These are phyloP conservation scores for Dicranocentrus wangi DNA, from an alignment of 2,888 invertebrate genomes.

Conservation along the genomic window DNA sequence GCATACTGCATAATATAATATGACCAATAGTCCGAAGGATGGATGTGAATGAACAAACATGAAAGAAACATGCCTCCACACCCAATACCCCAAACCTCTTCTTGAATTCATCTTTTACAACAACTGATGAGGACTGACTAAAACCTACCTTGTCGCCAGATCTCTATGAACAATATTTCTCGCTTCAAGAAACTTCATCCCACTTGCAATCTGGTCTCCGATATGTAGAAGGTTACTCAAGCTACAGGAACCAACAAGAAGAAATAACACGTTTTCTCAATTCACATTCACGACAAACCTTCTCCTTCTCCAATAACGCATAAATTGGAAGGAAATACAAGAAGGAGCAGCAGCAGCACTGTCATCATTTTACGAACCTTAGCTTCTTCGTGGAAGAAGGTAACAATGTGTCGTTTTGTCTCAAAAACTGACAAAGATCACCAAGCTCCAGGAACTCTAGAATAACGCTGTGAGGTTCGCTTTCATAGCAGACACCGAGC, in stretches of 20 bases:
- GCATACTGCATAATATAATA: no score
- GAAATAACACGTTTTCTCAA: no score
- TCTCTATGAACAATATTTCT: constrained; percentile 93
- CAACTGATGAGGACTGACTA: no score
- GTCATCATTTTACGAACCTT: constrained; percentile 68
- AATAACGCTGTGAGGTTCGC: constrained; percentile 89
- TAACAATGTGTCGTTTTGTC: constrained; percentile 75
- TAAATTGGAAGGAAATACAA: constrained; percentile 22
- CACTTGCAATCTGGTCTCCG: constrained; percentile 89
- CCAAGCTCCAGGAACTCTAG: constrained; percentile 91
- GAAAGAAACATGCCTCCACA: no score
- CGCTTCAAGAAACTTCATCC: constrained; percentile 91
- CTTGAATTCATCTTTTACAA: neutral
- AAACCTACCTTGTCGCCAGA: constrained; percentile 85
- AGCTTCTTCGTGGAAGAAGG: constrained; percentile 72
- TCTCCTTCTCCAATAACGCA: no score
- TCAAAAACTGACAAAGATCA: constrained; percentile 84
- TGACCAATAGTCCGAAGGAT: no score
- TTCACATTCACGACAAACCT: neutral
- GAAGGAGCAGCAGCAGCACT: constrained; percentile 20
- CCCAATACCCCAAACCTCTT: no score
- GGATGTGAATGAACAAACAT: no score
- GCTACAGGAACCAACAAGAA: no score
- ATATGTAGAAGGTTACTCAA: constrained; percentile 83
- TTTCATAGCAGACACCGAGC: constrained; percentile 85